phyloP scores from a whole-genome alignment of 2,113 vertebrate species.

The Labeo rohita region DNA sequence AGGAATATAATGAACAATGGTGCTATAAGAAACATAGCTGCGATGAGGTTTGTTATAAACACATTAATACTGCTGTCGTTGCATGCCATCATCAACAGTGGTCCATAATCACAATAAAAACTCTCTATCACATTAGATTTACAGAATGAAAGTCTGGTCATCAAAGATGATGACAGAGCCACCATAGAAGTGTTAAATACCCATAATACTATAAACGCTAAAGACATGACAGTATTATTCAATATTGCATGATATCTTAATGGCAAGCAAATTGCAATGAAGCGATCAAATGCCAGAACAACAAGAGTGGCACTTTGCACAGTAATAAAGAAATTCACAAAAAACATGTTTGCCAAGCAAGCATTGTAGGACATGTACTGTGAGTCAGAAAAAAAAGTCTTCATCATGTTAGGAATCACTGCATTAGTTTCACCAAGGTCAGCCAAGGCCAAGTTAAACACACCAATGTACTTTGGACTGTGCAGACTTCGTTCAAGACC shows the following conservation, averaged over 20 bases:
- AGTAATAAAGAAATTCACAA: conserved; percentile 61
- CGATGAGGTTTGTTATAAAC: neutral
- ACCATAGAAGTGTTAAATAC: conserved; percentile 8
- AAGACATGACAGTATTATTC: conserved; percentile 60
- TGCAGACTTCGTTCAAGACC: conserved; percentile 50
- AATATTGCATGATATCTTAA: conserved; percentile 54
- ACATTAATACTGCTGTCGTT: conserved; percentile 62
- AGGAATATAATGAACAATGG: conserved; percentile 52
- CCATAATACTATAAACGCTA: conserved; percentile 58
- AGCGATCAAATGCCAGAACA: conserved; percentile 61
- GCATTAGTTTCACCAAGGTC: conserved; percentile 68
- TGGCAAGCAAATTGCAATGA: conserved; percentile 57
- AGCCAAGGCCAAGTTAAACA: conserved; percentile 72
- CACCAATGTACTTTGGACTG: conserved; percentile 72
- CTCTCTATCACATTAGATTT: conserved; percentile 67
- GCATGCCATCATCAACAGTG: conserved; percentile 63
- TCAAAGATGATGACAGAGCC: conserved; percentile 37
- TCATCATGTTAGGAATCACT: conserved; percentile 71
- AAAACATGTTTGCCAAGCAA: conserved; percentile 69
- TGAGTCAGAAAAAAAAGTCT: conserved; percentile 66
- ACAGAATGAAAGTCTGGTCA: conserved; percentile 72
- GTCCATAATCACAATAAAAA: conserved; percentile 72
- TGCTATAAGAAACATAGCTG: conserved; percentile 26
- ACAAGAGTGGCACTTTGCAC: conserved; percentile 67
- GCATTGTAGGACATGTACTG: conserved; percentile 61